Evolutionary conservation across 30 jellyfish, hydroid and myxozoan genomes (phyloP).

Genomic region (Aurelia sp.): DNA sequence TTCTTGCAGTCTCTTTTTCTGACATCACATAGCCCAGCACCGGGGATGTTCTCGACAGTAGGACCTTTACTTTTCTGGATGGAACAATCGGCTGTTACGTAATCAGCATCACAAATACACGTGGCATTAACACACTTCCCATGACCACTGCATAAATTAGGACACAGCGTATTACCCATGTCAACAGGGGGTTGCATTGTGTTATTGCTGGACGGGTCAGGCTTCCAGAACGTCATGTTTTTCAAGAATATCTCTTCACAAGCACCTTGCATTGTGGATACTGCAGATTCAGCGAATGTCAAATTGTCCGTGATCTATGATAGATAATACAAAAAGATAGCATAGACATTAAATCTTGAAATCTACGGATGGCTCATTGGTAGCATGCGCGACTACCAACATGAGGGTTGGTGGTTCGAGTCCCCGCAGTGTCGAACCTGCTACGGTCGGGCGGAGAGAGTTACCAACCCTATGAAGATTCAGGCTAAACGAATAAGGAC

Average conservation of each 20-base stretch:
- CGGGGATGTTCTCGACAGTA: conserved; percentile 48
- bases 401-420: too few species aligned
- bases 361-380: too few species aligned
- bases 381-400: too few species aligned
- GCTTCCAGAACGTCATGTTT: conserved; percentile 58
- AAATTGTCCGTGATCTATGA: conserved; percentile 60
- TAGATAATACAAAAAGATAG: too few species aligned
- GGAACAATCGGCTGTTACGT: conserved; percentile 86
- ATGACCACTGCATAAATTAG: conserved; percentile 79
- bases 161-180: conserved; percentile 83
- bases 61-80: conserved; percentile 70
- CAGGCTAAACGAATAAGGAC: too few species aligned
- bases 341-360: too few species aligned
- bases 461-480: too few species aligned
- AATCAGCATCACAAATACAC: conserved; percentile 77
- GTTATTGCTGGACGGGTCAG: conserved; percentile 56
- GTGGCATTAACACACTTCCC: conserved; percentile 89
- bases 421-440: too few species aligned
- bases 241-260: conserved; percentile 76
- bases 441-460: too few species aligned
- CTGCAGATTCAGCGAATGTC: conserved; percentile 50
- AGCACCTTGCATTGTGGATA: conserved; percentile 61
- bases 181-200: conserved; percentile 75
- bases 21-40: conserved; percentile 80
- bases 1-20: conserved; percentile 79